Evolutionary conservation across 2,113 vertebrate genomes (phyloP).

Genomic region (Datnioides undecimradiatus): DNA sequence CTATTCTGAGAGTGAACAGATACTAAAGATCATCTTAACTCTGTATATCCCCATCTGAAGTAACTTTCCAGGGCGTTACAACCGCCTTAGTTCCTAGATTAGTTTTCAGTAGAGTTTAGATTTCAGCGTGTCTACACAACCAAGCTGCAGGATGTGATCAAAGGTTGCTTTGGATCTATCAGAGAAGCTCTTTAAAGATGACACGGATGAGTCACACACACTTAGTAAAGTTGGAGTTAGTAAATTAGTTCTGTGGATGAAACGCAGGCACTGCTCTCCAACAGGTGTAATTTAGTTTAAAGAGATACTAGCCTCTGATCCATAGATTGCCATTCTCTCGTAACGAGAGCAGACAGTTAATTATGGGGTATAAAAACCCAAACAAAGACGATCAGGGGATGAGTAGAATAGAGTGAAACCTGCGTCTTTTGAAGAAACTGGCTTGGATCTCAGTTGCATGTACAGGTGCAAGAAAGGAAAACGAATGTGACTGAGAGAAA

Average conservation of each 20-base stretch:
- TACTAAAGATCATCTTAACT: background rate
- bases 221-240: conserved; percentile 9
- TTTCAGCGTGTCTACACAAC: conserved; percentile 10
- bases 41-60: background rate
- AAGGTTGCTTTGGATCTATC: conserved; percentile 35
- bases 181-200: conserved; percentile 15
- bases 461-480: background rate
- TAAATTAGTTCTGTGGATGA: conserved; percentile 29
- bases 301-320: conserved; percentile 31
- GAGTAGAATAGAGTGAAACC: background rate
- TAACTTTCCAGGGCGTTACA: background rate
- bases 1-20: background rate
- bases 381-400: conserved; percentile 18
- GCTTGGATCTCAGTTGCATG: background rate
- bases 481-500: background rate
- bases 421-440: background rate
- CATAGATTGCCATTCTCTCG: conserved; percentile 34
- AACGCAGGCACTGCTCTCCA: conserved; percentile 1
- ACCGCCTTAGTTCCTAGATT: conserved; percentile 12
- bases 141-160: conserved; percentile 31
- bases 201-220: conserved; percentile 18
- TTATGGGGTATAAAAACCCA: conserved; percentile 27
- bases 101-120: conserved; percentile 18
- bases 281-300: conserved; percentile 40
- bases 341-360: conserved; percentile 49